These are phyloP conservation scores for Bugula neritina DNA, from an alignment of 2,888 invertebrate genomes.

Conservation along the genomic window DNA sequence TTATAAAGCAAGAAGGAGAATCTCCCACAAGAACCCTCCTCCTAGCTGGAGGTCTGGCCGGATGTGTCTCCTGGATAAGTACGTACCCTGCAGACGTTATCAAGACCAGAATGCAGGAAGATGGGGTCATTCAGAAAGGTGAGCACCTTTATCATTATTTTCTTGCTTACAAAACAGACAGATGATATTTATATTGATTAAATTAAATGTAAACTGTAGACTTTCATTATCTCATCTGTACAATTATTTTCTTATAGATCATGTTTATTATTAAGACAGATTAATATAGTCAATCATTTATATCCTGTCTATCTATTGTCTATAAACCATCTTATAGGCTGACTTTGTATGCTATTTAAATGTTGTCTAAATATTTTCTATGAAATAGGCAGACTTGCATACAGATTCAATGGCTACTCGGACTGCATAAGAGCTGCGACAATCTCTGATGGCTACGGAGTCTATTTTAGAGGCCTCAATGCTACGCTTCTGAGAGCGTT, in stretches of 20 bases:
- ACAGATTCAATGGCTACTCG: constrained; percentile 63
- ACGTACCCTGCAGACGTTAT: constrained; percentile 84
- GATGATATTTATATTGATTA: too few species aligned
- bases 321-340: too few species aligned
- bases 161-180: too few species aligned
- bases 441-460: constrained; percentile 63
- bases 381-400: not conserved
- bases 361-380: too few species aligned
- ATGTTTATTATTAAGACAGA: too few species aligned
- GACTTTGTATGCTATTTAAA: too few species aligned
- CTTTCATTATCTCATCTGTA: too few species aligned
- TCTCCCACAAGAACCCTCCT: constrained; percentile 56
- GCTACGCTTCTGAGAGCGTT: constrained; percentile 80
- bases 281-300: too few species aligned
- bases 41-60: constrained; percentile 74
- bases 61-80: constrained; percentile 75
- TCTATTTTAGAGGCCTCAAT: constrained; percentile 69
- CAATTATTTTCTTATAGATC: too few species aligned
- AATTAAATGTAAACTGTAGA: too few species aligned
- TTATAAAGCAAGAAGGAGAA: not conserved
- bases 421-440: constrained; percentile 72
- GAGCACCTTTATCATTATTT: too few species aligned
- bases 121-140: constrained; percentile 32
- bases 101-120: constrained; percentile 75
- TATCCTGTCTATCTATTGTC: too few species aligned